phyloP scores from a whole-genome alignment of 2,113 vertebrate species.

The Nannobrachium achirus region DNA sequence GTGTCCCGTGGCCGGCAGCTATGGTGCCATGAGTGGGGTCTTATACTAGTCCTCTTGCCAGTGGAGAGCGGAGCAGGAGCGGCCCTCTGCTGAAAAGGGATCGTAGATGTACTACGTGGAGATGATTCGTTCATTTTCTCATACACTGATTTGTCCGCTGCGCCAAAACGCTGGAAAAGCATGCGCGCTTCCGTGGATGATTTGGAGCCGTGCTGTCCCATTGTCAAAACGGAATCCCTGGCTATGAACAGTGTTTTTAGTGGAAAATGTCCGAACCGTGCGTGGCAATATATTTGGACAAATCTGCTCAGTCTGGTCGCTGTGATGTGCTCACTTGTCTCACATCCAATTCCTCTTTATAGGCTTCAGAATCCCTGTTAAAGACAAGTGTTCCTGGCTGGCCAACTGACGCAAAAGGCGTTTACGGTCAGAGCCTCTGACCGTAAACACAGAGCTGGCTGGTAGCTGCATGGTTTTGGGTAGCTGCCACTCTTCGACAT shows the following conservation, averaged over 20 bases:
- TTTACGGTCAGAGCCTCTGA: conserved; percentile 22
- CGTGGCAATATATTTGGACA: too few species aligned
- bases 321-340: not conserved
- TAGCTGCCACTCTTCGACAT: conserved; percentile 4
- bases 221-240: conserved; percentile 21
- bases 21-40: conserved; percentile 34
- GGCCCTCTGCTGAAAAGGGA: conserved; percentile 49
- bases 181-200: conserved; percentile 51
- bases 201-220: conserved; percentile 76
- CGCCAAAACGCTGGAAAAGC: conserved; percentile 46
- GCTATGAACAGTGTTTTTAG: not conserved
- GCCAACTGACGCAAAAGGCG: conserved; percentile 37
- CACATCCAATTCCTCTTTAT: conserved; percentile 19
- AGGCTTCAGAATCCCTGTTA: not conserved
- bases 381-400: conserved; percentile 56
- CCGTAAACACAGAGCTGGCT: not conserved
- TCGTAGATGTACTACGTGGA: conserved; percentile 11
- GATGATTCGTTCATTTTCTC: conserved; percentile 36
- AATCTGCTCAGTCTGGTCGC: not conserved
- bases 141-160: conserved; percentile 10
- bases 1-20: conserved; percentile 33
- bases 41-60: not conserved
- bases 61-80: conserved; percentile 10
- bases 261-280: too few species aligned
- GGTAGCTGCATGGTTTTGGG: too few species aligned